phyloP scores from a whole-genome alignment of 2,797 vertebrate genomes.

The Notolepis coatsorum region DNA sequence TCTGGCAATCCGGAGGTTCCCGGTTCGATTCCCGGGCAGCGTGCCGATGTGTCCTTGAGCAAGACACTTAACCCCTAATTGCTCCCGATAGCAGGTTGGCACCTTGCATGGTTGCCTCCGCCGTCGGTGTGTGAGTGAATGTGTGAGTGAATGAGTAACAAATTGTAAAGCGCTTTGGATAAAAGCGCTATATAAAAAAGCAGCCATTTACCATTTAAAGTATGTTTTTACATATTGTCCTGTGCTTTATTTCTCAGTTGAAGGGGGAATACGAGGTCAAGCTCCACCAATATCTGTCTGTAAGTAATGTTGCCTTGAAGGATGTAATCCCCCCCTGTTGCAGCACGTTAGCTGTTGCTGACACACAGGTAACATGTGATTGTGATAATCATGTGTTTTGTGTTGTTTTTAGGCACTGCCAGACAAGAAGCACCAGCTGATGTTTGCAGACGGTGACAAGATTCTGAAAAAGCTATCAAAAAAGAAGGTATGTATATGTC shows the following conservation, averaged over 20 bases:
- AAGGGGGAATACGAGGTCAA: neutral
- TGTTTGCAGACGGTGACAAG: neutral
- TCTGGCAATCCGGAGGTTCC: too few species aligned
- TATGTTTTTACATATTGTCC: neutral
- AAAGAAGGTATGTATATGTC: too few species aligned
- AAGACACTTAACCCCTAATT: too few species aligned
- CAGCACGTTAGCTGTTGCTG: neutral
- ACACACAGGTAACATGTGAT: constrained; percentile 9
- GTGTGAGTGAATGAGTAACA: too few species aligned
- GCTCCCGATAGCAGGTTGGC: too few species aligned
- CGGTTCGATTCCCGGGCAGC: too few species aligned
- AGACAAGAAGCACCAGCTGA: neutral
- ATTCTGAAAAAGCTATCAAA: too few species aligned
- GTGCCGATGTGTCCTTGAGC: too few species aligned
- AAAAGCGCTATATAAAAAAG: neutral
- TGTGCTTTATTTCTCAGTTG: constrained; percentile 48
- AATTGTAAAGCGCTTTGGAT: neutral
- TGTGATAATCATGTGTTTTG: neutral
- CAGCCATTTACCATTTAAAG: neutral
- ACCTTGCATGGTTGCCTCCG: too few species aligned
- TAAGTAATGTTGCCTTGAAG: constrained; percentile 33
- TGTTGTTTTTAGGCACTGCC: constrained; percentile 33
- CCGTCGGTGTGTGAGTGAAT: too few species aligned
- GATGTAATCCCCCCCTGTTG: neutral
- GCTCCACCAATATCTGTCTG: constrained; percentile 1